Base-by-base conservation (phyloP, 1,140 invertebrate species). In the Anthonomus grandis region DNA sequence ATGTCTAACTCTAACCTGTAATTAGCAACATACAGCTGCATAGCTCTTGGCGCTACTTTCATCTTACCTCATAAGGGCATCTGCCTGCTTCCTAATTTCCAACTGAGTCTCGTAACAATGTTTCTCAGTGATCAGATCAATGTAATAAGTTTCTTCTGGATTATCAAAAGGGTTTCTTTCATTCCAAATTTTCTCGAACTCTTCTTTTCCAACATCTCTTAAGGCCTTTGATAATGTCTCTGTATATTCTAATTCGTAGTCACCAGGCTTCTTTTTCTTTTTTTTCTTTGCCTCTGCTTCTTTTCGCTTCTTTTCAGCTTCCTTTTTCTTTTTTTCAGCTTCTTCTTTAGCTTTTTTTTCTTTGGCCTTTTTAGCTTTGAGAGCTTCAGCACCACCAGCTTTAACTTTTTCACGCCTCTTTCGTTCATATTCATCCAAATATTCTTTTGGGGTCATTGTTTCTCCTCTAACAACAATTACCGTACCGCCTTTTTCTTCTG, bases 391-490 rank as follows among this genome's bases (percentile, higher is more conserved):
- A 52, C 60, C 61, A 12, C 58, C 60, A 15, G 41, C 37, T 51
- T 70, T 68, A 8, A 53, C 50, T 39, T 63, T 65, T 62, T 68
- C 64, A 50, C 47, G 42, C 12, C 63, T 48, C 53, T 55, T 61
- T 17, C 25, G 56, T 46, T 68, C 63, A 22, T 59, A 48, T 19
- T 73, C 68, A 12, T 70, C 60, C 0, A 74, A 13, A 58, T 76
- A 83, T 55, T 83, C 80, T 34, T 77, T 62, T 0, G 80, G 77
- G 2, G 76, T 77, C 57, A 77, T 64, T 0, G 75, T 76, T 65
- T 83, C 71, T 27, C 78, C 79, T 2, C 77, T 76, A 2, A 76
- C 68, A 21, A 84, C 74, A 15, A 81, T 36, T 10, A 81, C 65
- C 2, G 78, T 78, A 12, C 82, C 83, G 8, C 79, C 79, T 50